Evolutionary conservation across 2,113 vertebrate genomes (phyloP), one percentile per base, ranked within the genome.

Genomic region (Pampusana beccarii): DNA sequence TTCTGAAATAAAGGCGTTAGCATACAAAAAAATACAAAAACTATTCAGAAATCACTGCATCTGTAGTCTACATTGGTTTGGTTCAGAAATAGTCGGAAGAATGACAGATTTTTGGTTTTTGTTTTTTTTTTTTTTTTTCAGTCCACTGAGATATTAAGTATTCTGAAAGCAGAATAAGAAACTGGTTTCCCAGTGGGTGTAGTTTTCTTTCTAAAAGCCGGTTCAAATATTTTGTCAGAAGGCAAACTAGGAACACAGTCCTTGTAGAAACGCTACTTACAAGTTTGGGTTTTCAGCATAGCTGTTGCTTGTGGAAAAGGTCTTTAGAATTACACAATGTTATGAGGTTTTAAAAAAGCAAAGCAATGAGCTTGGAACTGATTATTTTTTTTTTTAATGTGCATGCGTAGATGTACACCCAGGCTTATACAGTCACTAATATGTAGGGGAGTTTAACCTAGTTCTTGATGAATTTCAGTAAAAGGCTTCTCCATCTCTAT

Each of bases 141-240:
- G 84, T 62, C 9, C n/a, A n/a, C 33, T 71, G 46, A 11, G 4
- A 74, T 74, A 58, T 19, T 87, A 33, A 70, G 46, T 92, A 66
- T 91, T 94, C 67, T 83, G 79, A 88, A 87, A 85, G 72, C 46
- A 80, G 58, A 73, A 78, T 38, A 83, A 91, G 50, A 48, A 69
- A 29, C n/a, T 69, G 12, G 13, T 89, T 94, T 92, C 65, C 51
- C 19, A 26, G 20, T 38, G 72, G 58, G 9, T 84, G n/a, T 77
- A 65, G 36, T 70, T 87, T 89, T 66, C 36, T 74, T 92, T 58
- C 16, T 70, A 46, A 80, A 93, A 81, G 42, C 17, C 36, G n/a
- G 38, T 50, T 61, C 20, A 79, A 10, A 5, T 77, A 10, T 42
- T 46, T 57, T 82, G 88, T 16, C 28, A 54, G 24, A 81, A 70